Percentiles rank a stretch among this genome's conserved stretches.
Evolutionary conservation across 2,797 vertebrate species (phyloP).

Genomic region (Sebastes miniatus): DNA sequence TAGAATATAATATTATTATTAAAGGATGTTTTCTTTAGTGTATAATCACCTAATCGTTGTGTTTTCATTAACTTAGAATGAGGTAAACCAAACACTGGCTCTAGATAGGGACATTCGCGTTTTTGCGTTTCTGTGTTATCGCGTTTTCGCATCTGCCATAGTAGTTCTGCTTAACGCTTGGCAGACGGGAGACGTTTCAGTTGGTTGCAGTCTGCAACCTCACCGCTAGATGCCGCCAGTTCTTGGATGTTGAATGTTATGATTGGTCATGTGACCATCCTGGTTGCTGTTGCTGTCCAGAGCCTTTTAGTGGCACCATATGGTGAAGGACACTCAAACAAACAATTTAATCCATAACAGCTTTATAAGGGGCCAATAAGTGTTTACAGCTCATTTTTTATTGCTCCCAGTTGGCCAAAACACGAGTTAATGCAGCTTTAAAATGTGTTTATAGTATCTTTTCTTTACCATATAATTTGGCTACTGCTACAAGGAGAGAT

Average conservation of each 20-base stretch:
- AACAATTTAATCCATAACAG: too few species aligned
- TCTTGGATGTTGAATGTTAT: not conserved
- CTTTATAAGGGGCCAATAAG: not conserved
- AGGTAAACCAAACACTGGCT: too few species aligned
- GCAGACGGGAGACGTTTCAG: too few species aligned
- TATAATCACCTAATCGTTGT: too few species aligned
- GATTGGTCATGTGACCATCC: not conserved
- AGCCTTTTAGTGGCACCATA: not conserved
- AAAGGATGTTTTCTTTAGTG: too few species aligned
- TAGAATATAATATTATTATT: too few species aligned
- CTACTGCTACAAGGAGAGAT: not conserved
- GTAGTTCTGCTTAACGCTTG: too few species aligned
- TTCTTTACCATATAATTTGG: not conserved
- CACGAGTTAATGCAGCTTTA: not conserved
- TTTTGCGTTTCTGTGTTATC: accelerated
- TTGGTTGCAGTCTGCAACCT: too few species aligned
- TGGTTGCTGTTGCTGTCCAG: not conserved
- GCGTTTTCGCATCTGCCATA: too few species aligned
- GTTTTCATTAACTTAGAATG: too few species aligned
- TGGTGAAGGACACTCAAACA: not conserved
- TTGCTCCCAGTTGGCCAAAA: not conserved
- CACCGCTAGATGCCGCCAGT: too few species aligned
- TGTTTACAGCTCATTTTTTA: not conserved
- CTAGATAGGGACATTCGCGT: too few species aligned
- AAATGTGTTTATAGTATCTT: not conserved